A percentile compares a stretch with the other conserved stretches of the same genome.
Conservation (phyloP, 2,797 vertebrate genomes). For the Acipenser ruthenus region DNA sequence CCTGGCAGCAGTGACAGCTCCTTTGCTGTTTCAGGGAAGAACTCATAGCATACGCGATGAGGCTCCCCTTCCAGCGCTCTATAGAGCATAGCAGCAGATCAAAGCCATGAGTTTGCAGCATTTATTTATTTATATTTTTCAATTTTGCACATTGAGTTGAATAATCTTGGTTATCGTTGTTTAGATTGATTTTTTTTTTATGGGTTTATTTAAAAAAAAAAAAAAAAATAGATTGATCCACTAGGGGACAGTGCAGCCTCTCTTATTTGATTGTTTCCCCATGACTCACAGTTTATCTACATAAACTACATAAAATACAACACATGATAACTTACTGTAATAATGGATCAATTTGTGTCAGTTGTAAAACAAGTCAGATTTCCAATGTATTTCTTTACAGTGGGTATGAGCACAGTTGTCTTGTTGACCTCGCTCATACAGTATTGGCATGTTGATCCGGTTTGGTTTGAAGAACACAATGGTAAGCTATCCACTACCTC, state of each 20-base stretch:
- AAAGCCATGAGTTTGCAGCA: neutral
- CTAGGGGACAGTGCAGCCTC: neutral
- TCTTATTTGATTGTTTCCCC: neutral
- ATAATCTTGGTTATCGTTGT: neutral
- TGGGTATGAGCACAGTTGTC: too few species aligned
- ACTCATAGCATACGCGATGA: constrained; percentile 82
- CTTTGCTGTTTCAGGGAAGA: constrained; percentile 73
- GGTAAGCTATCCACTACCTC: too few species aligned
- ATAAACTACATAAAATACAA: too few species aligned
- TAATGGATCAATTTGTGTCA: too few species aligned
- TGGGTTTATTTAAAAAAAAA: neutral
- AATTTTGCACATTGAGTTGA: neutral
- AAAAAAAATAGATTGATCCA: too few species aligned
- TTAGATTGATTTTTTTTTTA: neutral
- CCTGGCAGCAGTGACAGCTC: constrained; percentile 87
- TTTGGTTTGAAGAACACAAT: too few species aligned
- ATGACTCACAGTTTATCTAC: too few species aligned
- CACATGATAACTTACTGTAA: too few species aligned
- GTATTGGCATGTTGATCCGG: too few species aligned
- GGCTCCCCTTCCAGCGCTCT: constrained; percentile 86
- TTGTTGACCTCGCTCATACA: too few species aligned
- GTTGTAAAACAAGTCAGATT: too few species aligned
- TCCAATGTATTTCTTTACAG: too few species aligned
- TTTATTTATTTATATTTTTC: neutral
- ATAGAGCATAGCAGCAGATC: constrained; percentile 8